phyloP scores from a whole-genome alignment of 2,797 vertebrate genomes.

The Bradypus variegatus region DNA sequence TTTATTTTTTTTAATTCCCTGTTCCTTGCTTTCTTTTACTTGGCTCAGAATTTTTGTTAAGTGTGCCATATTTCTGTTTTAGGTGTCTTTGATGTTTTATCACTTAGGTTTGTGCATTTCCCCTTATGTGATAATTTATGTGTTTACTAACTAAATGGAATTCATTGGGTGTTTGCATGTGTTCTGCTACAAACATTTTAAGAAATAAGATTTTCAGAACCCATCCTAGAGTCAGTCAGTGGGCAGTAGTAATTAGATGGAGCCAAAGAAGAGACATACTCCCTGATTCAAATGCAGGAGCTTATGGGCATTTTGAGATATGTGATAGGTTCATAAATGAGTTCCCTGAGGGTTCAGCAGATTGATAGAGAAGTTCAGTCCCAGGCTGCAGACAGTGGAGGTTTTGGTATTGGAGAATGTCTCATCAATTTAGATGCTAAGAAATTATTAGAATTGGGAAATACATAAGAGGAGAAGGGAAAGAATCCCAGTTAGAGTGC shows the following conservation, averaged over 20 bases:
- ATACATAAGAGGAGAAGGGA: neutral
- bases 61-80: neutral
- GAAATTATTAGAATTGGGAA: neutral
- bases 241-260: neutral
- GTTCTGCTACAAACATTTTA: conserved; percentile 6
- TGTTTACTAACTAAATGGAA: neutral
- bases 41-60: conserved; percentile 17
- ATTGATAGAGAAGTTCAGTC: neutral
- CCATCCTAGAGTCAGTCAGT: neutral
- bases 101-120: neutral
- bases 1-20: neutral
- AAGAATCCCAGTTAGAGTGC: neutral
- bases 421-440: neutral
- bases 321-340: neutral
- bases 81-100: neutral
- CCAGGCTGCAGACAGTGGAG: neutral
- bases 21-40: neutral
- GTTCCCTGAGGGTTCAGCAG: neutral
- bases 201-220: neutral
- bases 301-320: neutral
- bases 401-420: neutral
- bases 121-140: neutral
- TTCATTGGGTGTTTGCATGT: conserved; percentile 6
- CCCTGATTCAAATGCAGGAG: neutral
- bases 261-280: neutral